phyloP scores from a whole-genome alignment of 2,113 vertebrate species.

The Hydrochoerus hydrochaeris region DNA sequence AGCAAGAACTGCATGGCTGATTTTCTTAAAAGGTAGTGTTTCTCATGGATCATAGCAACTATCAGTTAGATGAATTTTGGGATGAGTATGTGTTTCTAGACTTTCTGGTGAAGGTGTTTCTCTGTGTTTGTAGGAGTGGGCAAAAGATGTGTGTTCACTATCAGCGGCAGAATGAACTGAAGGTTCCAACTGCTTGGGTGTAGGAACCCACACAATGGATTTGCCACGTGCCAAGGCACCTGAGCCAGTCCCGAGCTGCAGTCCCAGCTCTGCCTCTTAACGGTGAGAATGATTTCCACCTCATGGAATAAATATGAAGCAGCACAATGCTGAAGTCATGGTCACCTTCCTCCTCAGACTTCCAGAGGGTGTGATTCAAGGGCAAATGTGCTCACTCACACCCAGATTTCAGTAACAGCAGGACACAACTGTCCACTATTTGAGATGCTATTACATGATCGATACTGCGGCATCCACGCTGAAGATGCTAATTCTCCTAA shows the following conservation, averaged over 20 bases:
- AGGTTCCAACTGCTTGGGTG: not conserved
- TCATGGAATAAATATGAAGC: not conserved
- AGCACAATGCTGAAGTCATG: not conserved
- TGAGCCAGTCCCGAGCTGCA: not conserved
- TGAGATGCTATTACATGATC: rapidly evolving
- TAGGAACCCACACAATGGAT: not conserved
- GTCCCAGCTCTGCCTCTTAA: not conserved
- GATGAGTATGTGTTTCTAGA: not conserved
- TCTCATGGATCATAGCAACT: not conserved
- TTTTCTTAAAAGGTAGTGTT: not conserved
- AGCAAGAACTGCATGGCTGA: not conserved
- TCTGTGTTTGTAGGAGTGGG: not conserved
- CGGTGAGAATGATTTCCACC: not conserved
- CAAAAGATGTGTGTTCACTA: not conserved
- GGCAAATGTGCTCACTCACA: not conserved
- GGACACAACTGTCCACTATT: not conserved
- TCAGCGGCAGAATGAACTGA: not conserved
- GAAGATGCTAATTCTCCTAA: not conserved
- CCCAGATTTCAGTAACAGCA: not conserved
- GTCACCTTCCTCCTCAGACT: not conserved
- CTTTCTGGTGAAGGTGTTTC: not conserved
- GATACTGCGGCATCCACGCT: not conserved
- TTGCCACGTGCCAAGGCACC: not conserved
- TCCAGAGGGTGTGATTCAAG: not conserved
- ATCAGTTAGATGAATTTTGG: not conserved